Base-by-base conservation (phyloP, 2,888 invertebrate genomes). In the Pecten maximus region DNA sequence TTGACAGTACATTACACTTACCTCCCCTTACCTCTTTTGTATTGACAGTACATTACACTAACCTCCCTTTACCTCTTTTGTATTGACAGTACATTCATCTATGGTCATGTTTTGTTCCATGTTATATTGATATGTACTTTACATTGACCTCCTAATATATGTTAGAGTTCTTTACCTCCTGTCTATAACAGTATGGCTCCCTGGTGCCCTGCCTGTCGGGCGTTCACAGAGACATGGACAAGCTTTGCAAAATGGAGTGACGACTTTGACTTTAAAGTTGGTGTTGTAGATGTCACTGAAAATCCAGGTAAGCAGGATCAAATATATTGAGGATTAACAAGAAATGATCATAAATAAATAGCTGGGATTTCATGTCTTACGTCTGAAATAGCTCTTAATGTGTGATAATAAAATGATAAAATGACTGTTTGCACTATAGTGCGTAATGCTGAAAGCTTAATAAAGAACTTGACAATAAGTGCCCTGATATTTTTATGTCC, bases 181-280 rank as follows among this genome's bases (percentile, higher is more conserved):
- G 91, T 91, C 96, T n/a, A n/a, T n/a, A 97, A 28, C 96, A 99
- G 99, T 97, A 99, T 98, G 97, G 99, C 99, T 0, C 99, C 99
- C 0, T 99, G 99, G 99, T 99, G 99, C 96, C 99, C 99, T 0
- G 99, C 99, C 0, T 99, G 99, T 97, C 98, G 98, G 96, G 98
- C 98, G 50, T 97, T 99, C 40, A 98, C 98, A 91, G 98, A 98
- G 0, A 98, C 98, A 35, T 99, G 99, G 99, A 98, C 98, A 94
- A 98, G 98, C 93, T 98, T 99, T 94, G 98, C 99, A 0, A 97
- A 97, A 48, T 98, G 98, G 97, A 98, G 98, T 89, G 97, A 97
- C 89, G 98, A 98, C 94, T 97, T 99, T 12, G 98, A 98, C 74
- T 98, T 99, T 92, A 98, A 98, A 95, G 98, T 99, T 0, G 99